Evolutionary conservation across 2,113 vertebrate genomes (phyloP), one percentile per base, ranked within the genome.

Genomic region (Clarias batrachus): DNA sequence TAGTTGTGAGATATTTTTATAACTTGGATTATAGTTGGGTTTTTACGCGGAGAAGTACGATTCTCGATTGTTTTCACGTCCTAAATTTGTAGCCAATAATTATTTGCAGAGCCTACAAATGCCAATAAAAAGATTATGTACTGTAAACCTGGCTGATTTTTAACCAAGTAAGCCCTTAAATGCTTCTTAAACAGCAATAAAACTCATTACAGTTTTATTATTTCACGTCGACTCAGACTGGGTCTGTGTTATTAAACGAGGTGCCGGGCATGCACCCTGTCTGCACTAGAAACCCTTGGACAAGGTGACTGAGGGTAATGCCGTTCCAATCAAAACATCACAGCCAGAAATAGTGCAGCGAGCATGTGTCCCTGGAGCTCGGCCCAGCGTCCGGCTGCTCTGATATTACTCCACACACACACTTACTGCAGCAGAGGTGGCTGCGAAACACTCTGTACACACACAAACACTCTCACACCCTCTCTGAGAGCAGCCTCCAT

Each of bases 291-390:
- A 89, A 83, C 82, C 83, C 76, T 68, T 86, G 84, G 86, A 82
- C 88, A 89, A 87, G 89, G 84, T 83, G 84, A 86, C 74, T 54
- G 81, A 76, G 84, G 71, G 76, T 57, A 41, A 56, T 71, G 48
- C 63, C 82, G 59, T 81, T 86, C 84, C 84, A 87, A 89, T 71
- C 84, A 78, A 88, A 86, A 77, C 60, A 81, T 37, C 10, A 21
- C 48, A 33, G 76, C 82, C 84, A 88, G 85, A 90, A 90, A 87
- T 90, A 90, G 82, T 63, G 59, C 76, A 63, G 82, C 56, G 76
- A 83, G 68, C 84, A 90, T 78, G 81, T 74, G 89, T 82, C 86
- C 80, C 77, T 90, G 87, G 87, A 88, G 82, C 78, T 65, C 33
- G 68, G 87, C 77, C 85, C 85, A 81, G 82, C 14, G 76, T 84